Base-by-base conservation (phyloP, 2,113 vertebrate genomes). In the Clarias gariepinus region DNA sequence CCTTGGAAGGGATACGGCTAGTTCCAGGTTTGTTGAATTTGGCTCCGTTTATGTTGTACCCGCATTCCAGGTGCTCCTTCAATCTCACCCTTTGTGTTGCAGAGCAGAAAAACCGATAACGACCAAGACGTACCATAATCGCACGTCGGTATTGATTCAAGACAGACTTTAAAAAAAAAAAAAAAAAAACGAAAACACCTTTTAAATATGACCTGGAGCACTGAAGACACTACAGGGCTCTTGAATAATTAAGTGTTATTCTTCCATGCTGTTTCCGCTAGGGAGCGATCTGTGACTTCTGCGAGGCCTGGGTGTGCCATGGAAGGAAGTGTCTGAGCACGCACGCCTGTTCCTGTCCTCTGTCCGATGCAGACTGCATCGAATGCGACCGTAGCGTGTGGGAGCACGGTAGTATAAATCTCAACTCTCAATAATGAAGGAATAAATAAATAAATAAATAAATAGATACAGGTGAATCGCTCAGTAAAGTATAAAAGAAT, bases 281-380 rank as follows among this genome's bases (percentile, higher is more conserved):
- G 98, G 98, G 98, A 28, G 98, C 98, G 18, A 97, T 99, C 81
- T 99, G 98, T 92, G 98, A 99, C 91, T 99, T 99, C 93, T 99
- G 98, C 89, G 98, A 99, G 91, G 98, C 98, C 9, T 99, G 98
- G 98, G 97, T 99, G 64, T 99, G 98, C 86, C 98, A 99, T 0
- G 97, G 98, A 1, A 96, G 95, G 92, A 99, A 99, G 87, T 99
- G 98, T 88, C 93, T 99, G 83, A 97, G 97, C 85, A 97, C 96
- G 0, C 98, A 99, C 0, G 97, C 98, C 0, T 99, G 98, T 69
- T 89, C 82, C 30, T 99, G 98, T 90, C 97, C 98, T 0, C 96
- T 99, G 0, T 92, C 95, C 0, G 96, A 98, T 1, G 97, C 98
- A 0, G 98, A 99, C 74, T 99, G 98, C 78, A 94, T 98, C 0